These are phyloP conservation scores for Volucella zonaria DNA, from an alignment of 2,888 invertebrate species.

Conservation along the genomic window DNA sequence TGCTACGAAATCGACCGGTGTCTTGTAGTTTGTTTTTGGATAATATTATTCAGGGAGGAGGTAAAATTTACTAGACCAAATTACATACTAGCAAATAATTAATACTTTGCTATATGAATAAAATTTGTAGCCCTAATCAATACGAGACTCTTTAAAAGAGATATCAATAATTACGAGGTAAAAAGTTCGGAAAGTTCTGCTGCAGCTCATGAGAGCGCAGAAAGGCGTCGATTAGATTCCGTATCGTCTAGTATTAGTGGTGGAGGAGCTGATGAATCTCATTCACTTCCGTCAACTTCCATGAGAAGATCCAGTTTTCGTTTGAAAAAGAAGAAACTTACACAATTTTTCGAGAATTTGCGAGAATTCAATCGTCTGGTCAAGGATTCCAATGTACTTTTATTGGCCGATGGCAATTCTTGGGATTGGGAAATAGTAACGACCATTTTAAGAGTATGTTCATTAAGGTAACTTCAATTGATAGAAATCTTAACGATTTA, in stretches of 20 bases:
- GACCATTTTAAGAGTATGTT: constrained; percentile 88
- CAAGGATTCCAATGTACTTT: constrained; percentile 91
- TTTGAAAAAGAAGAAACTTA: constrained; percentile 82
- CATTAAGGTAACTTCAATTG: not conserved
- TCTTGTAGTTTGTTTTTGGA: constrained; percentile 93
- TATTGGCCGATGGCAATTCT: constrained; percentile 89
- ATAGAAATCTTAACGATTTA: not conserved
- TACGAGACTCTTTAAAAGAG: constrained; percentile 81
- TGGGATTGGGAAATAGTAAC: constrained; percentile 98
- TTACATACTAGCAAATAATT: not conserved
- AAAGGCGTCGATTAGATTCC: constrained; percentile 82
- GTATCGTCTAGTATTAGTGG: constrained; percentile 82
- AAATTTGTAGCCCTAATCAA: constrained; percentile 79
- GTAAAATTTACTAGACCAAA: constrained; percentile 65
- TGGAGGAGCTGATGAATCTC: constrained; percentile 78
- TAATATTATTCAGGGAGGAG: constrained; percentile 87
- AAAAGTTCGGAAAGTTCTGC: constrained; percentile 35
- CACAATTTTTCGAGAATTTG: constrained; percentile 84
- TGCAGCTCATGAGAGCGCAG: constrained; percentile 73
- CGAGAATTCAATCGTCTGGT: constrained; percentile 87
- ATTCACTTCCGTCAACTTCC: constrained; percentile 78
- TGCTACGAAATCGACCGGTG: constrained; percentile 91
- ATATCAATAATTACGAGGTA: constrained; percentile 77
- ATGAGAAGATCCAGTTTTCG: constrained; percentile 81
- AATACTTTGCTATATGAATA: constrained; percentile 29